Percentiles rank a stretch among this genome's conserved stretches.
phyloP scores from a whole-genome alignment of 2,888 invertebrate genomes.

The Tupiocoris notatus region DNA sequence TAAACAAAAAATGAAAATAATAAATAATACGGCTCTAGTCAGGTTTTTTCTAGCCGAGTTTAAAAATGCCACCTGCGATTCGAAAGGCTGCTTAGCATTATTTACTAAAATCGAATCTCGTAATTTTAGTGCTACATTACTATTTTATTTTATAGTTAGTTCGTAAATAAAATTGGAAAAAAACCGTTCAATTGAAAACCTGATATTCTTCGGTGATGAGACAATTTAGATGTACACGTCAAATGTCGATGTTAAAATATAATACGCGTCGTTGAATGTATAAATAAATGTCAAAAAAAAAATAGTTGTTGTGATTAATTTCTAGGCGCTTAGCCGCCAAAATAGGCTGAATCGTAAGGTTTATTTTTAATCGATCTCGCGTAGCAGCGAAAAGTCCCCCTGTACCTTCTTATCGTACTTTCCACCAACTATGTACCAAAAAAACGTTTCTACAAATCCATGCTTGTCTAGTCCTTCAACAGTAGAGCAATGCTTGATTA shows the following conservation, averaged over 20 bases:
- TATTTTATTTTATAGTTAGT: no score
- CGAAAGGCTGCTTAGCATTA: no score
- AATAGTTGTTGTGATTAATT: conserved; percentile 30
- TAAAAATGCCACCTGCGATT: no score
- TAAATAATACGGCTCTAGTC: no score
- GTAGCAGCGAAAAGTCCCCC: neutral
- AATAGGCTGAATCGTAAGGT: conserved; percentile 17
- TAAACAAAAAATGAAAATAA: no score
- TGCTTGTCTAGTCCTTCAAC: neutral
- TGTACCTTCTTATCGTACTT: neutral
- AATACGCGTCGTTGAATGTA: neutral
- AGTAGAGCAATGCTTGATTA: neutral
- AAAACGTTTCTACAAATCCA: neutral
- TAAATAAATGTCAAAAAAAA: conserved; percentile 27
- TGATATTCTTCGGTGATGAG: no score
- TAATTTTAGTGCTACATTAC: no score
- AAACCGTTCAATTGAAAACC: no score
- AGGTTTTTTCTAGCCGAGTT: no score
- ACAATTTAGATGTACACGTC: no score
- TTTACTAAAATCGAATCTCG: no score
- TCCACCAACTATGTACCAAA: neutral
- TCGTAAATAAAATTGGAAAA: no score
- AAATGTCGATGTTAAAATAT: neutral
- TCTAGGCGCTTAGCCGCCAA: conserved; percentile 1
- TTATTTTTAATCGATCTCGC: neutral